These are phyloP conservation scores for Lordiphosa collinella DNA, from an alignment of 1,140 invertebrate genomes.

Conservation along the genomic window DNA sequence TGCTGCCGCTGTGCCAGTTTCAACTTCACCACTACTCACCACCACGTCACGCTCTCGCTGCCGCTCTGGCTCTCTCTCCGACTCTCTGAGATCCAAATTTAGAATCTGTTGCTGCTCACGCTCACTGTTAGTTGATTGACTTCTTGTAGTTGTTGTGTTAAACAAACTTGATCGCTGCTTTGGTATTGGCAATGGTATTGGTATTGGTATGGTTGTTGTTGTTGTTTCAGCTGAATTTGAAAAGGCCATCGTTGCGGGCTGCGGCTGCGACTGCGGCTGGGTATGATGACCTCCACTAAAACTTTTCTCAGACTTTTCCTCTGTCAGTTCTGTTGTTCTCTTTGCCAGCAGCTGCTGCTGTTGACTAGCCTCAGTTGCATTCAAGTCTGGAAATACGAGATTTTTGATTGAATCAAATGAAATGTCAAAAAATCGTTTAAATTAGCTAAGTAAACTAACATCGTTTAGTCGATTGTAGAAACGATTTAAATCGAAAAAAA, in stretches of 20 bases:
- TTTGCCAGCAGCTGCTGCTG: constrained; percentile 35
- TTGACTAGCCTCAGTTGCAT: constrained; percentile 54
- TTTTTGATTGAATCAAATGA: background rate
- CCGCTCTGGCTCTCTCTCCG: constrained; percentile 25
- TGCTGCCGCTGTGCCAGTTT: constrained; percentile 57
- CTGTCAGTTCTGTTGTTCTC: constrained; percentile 51
- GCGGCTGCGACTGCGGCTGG: constrained; percentile 22
- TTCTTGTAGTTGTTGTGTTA: constrained; percentile 54
- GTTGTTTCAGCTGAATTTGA: constrained; percentile 55
- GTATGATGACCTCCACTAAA: constrained; percentile 75
- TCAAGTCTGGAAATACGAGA: constrained; percentile 33
- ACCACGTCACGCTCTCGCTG: constrained; percentile 2
- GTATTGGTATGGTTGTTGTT: constrained; percentile 36
- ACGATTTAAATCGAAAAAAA: too few species aligned
- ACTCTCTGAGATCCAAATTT: constrained; percentile 53
- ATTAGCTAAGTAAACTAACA: too few species aligned
- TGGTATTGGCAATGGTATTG: constrained; percentile 65
- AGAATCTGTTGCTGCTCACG: constrained; percentile 54
- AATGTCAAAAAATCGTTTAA: too few species aligned
- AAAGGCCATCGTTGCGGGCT: constrained; percentile 39
- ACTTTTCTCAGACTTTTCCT: constrained; percentile 77
- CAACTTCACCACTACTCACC: constrained; percentile 53
- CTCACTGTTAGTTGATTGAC: constrained; percentile 56
- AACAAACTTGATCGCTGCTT: constrained; percentile 77
- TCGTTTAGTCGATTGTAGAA: too few species aligned